Evolutionary conservation across 2,113 vertebrate species (phyloP).

Genomic region (Colaptes auratus): DNA sequence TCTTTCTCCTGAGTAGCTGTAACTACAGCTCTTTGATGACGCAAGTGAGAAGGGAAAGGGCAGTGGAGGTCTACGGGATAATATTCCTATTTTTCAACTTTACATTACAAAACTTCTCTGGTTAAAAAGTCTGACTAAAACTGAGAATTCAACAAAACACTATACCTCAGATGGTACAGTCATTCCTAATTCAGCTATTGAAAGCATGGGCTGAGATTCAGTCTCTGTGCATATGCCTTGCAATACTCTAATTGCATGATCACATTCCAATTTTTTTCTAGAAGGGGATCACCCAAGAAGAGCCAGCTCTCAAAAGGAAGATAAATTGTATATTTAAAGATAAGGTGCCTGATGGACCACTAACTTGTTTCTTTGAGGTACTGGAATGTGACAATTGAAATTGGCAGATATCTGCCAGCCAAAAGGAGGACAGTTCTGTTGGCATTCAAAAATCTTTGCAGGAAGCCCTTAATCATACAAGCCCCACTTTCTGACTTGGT

Average conservation of each 20-base stretch:
- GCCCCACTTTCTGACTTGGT: background rate
- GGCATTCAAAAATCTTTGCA: background rate
- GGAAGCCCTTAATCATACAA: accelerated
- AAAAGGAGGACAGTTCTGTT: background rate
- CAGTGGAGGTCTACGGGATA: background rate
- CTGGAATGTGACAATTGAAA: background rate
- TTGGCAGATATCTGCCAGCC: background rate
- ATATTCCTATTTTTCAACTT: background rate
- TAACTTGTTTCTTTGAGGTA: background rate
- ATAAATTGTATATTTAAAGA: background rate
- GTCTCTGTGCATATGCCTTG: background rate
- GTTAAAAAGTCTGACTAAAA: background rate
- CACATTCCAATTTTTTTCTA: background rate
- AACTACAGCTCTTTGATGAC: background rate
- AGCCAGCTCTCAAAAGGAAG: background rate
- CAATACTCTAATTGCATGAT: background rate
- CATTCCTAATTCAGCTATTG: background rate
- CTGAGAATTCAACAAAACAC: background rate
- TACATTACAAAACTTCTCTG: background rate
- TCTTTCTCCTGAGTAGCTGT: background rate
- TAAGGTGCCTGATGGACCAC: background rate
- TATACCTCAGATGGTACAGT: background rate
- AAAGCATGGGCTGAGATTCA: background rate
- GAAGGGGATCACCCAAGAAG: background rate
- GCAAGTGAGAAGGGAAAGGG: background rate